Evolutionary conservation across 2,888 invertebrate species (phyloP), one percentile per base, ranked within the genome.

Genomic region (Allolobophora icterica): DNA sequence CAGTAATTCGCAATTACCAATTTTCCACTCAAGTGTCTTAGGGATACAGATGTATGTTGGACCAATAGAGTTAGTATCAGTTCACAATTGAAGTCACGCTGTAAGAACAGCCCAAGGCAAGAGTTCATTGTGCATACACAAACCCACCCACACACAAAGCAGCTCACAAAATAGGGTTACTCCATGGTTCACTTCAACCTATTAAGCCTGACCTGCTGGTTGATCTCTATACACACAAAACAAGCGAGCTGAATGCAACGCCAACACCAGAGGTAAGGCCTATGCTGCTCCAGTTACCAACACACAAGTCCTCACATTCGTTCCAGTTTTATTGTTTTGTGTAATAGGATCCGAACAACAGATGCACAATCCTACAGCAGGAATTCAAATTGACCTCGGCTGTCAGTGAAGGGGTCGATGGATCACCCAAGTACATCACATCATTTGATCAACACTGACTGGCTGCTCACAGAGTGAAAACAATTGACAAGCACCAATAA

Each of bases 151-250:
- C 24, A 52, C 24, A 52, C 24, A 52, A 3, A 52, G 11, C 52
- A n/a, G 71, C 71, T 71, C 71, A 71, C 71, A 71, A 71, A 40
- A 71, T n/a, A n/a, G 71, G 71, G 71, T 71, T n/a, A 71, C n/a
- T n/a, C 30, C 71, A 71, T 71, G 71, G 71, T 71, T 71, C 71
- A 71, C 71, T 71, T 71, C n/a, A n/a, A 30, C 30, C 71, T 71
- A n/a, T 71, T 71, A 71, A 71, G 71, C 71, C 71, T 71, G 71
- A 71, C 71, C 71, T 71, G n/a, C 71, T 71, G n/a, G 71, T 13
- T 71, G 71, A n/a, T n/a, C 71, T 71, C 11, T 11, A 71, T 0
- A 71, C n/a, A 71, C 71, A 71, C 71, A 71, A 71, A n/a, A 71
- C 71, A 30, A 71, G 71, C 11, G 11, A 71, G 71, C n/a, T 71